Conservation (phyloP, 2,888 invertebrate genomes). For the Hymenopus coronatus region DNA sequence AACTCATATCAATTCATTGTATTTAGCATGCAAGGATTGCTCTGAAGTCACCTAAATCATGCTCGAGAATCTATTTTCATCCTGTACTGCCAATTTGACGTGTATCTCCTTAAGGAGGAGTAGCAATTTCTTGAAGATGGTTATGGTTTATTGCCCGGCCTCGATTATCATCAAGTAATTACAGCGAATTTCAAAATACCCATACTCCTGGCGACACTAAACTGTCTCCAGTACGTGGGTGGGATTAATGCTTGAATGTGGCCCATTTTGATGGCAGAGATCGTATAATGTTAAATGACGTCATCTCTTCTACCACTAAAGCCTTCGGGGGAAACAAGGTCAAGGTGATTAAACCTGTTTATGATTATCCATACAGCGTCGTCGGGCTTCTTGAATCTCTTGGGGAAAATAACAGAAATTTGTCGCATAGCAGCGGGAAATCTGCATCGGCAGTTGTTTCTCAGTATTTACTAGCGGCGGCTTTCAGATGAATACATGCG, state of each 20-base stretch:
- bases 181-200: background rate
- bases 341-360: background rate
- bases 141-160: background rate
- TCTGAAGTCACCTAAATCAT: too few species aligned
- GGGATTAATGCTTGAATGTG: background rate
- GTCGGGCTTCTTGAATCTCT: background rate
- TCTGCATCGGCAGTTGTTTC: background rate
- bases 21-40: too few species aligned
- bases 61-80: too few species aligned
- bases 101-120: background rate
- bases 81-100: too few species aligned
- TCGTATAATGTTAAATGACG: background rate
- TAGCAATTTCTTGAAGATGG: background rate
- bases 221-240: background rate
- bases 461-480: background rate
- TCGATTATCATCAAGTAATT: background rate
- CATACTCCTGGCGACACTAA: background rate
- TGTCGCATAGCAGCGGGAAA: background rate
- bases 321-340: background rate
- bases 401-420: background rate
- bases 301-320: background rate
- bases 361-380: background rate
- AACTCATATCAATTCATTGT: too few species aligned
- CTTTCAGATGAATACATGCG: background rate
- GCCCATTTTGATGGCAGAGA: background rate